A percentile compares a stretch with the other conserved stretches of the same genome.
Evolutionary conservation across 2,888 invertebrate genomes (phyloP).

Genomic region (Coleophora flavipennella): DNA sequence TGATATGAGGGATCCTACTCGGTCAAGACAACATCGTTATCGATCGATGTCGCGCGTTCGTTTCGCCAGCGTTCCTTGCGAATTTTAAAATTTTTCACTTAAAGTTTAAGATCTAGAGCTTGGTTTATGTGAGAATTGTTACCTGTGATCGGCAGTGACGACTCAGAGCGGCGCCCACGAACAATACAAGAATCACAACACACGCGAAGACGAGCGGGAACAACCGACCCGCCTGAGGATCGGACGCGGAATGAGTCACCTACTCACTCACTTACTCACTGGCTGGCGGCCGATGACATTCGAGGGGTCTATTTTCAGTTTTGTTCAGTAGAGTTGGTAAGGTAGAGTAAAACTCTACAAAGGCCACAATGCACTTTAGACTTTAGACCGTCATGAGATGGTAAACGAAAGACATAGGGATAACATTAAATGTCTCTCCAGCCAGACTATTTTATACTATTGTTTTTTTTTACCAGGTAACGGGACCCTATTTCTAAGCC

Average conservation of each 20-base stretch:
- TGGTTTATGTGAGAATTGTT: constrained; percentile 18
- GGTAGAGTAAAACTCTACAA: background rate
- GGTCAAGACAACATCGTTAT: constrained; percentile 63
- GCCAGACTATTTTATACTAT: no score
- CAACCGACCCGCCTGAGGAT: constrained; percentile 53
- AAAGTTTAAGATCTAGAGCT: constrained; percentile 19
- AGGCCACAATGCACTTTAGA: no score
- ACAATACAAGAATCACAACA: constrained; percentile 58
- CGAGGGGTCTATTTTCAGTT: constrained; percentile 14
- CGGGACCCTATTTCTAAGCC: no score
- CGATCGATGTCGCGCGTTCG: constrained; percentile 56
- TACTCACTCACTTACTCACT: constrained; percentile 29
- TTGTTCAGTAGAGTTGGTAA: background rate
- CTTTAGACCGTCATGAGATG: no score
- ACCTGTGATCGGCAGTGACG: constrained; percentile 45
- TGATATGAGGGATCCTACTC: constrained; percentile 35
- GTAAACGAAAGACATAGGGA: no score
- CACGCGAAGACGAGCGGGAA: constrained; percentile 58
- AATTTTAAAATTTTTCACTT: constrained; percentile 39
- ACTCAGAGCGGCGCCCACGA: constrained; percentile 48
- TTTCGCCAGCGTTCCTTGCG: constrained; percentile 34
- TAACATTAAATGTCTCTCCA: no score
- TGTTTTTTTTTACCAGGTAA: no score
- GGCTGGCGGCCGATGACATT: constrained; percentile 57
- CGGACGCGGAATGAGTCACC: constrained; percentile 56